These are phyloP conservation scores for Vulpes lagopus DNA, from an alignment of 2,113 vertebrate genomes.

Conservation along the genomic window DNA sequence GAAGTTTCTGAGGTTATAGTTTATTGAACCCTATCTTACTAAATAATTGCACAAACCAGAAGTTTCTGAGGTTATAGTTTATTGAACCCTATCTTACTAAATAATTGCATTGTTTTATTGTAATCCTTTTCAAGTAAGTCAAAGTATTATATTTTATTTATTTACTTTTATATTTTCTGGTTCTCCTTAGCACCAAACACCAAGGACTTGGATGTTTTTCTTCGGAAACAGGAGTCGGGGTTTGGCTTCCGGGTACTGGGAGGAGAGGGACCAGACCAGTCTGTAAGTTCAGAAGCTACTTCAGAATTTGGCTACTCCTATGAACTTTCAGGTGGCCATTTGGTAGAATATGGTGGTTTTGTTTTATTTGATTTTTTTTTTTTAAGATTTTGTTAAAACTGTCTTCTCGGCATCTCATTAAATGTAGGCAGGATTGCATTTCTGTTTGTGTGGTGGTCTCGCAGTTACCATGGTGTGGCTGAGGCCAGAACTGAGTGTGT, in stretches of 20 bases:
- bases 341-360: neutral
- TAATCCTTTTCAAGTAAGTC: conserved; percentile 48
- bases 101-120: conserved; percentile 25
- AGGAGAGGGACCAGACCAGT: conserved; percentile 97
- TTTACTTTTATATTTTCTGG: conserved; percentile 54
- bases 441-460: neutral
- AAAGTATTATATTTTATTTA: conserved; percentile 17
- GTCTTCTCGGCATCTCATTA: neutral
- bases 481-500: neutral
- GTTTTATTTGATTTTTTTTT: neutral
- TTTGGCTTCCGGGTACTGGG: conserved; percentile 98
- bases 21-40: conserved; percentile 6
- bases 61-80: neutral
- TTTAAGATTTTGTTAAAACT: neutral
- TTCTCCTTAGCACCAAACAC: conserved; percentile 92
- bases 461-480: neutral
- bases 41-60: conserved; percentile 13
- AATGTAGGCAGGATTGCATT: neutral
- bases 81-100: neutral
- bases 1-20: neutral
- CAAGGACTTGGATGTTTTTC: conserved; percentile 96
- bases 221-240: conserved; percentile 97
- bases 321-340: neutral
- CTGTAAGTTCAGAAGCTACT: conserved; percentile 90
- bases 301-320: neutral